Conservation (phyloP, 2,113 vertebrate species). For the Syrmaticus mikado region DNA sequence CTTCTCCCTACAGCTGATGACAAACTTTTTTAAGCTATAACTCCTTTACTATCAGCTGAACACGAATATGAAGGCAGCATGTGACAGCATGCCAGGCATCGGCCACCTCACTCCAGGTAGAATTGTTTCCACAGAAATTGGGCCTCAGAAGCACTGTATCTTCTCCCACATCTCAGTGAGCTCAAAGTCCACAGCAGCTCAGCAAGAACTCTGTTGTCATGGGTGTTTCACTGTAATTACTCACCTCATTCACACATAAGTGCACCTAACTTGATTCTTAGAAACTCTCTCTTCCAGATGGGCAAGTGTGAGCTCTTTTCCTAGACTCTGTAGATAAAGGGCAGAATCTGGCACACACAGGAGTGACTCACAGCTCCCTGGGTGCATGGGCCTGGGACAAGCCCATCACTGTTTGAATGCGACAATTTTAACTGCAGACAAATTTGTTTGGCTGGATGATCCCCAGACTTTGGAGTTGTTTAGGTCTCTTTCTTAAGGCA, state of each 20-base stretch:
- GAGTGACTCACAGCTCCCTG: background rate
- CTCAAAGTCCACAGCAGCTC: background rate
- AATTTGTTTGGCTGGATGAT: accelerated
- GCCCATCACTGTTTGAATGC: background rate
- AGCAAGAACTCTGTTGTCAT: background rate
- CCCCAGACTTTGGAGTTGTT: background rate
- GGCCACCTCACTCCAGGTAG: background rate
- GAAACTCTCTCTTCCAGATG: background rate
- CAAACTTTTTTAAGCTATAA: background rate
- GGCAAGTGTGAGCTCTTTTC: background rate
- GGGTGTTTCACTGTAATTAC: background rate
- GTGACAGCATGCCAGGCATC: background rate
- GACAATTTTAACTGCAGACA: background rate
- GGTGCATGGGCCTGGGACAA: background rate
- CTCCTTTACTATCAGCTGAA: background rate
- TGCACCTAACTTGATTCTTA: background rate
- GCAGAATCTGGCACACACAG: background rate
- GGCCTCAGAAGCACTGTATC: background rate
- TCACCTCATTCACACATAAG: background rate
- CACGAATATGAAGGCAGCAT: background rate
- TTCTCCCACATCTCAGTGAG: background rate
- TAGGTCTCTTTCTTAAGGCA: background rate
- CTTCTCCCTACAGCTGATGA: background rate
- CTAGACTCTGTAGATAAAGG: background rate
- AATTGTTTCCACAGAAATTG: background rate